phyloP scores from a whole-genome alignment of 2,888 invertebrate species.

The Auanema sp. region DNA sequence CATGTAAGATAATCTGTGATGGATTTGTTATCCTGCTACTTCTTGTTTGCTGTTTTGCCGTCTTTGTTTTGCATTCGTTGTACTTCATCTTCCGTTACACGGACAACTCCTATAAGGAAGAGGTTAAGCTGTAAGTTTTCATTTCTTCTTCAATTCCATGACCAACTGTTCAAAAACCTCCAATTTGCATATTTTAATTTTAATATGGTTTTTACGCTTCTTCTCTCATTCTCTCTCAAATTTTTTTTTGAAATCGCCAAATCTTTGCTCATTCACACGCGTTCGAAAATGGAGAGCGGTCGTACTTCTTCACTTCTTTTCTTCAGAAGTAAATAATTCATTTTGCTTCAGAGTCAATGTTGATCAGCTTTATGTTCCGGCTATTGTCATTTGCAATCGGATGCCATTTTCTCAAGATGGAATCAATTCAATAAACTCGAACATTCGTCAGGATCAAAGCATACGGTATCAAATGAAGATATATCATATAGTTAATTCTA shows the following conservation, averaged over 20 bases:
- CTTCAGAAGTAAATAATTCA: background rate
- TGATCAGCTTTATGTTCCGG: slow-evolving; percentile 39
- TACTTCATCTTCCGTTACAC: slow-evolving; percentile 46
- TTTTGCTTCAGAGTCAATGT: slow-evolving; percentile 27
- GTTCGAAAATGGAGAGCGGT: background rate
- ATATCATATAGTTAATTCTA: slow-evolving; percentile 14
- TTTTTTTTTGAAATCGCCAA: background rate
- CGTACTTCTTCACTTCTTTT: background rate
- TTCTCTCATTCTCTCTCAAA: background rate
- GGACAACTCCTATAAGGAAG: slow-evolving; percentile 34
- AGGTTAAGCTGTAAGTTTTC: slow-evolving; percentile 33
- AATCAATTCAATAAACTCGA: slow-evolving; percentile 32
- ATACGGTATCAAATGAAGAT: slow-evolving; percentile 21
- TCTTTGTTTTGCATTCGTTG: slow-evolving; percentile 49
- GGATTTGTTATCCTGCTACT: slow-evolving; percentile 33
- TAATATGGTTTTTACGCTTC: background rate
- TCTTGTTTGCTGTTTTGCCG: slow-evolving; percentile 33
- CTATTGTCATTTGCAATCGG: slow-evolving; percentile 49
- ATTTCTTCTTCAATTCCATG: background rate
- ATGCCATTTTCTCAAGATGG: slow-evolving; percentile 48
- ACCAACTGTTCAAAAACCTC: background rate
- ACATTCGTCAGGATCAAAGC: slow-evolving; percentile 33
- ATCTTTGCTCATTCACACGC: background rate
- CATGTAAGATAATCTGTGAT: slow-evolving; percentile 19
- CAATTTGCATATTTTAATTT: background rate